phyloP scores from a whole-genome alignment of 2,113 vertebrate species.

The Numida meleagris region DNA sequence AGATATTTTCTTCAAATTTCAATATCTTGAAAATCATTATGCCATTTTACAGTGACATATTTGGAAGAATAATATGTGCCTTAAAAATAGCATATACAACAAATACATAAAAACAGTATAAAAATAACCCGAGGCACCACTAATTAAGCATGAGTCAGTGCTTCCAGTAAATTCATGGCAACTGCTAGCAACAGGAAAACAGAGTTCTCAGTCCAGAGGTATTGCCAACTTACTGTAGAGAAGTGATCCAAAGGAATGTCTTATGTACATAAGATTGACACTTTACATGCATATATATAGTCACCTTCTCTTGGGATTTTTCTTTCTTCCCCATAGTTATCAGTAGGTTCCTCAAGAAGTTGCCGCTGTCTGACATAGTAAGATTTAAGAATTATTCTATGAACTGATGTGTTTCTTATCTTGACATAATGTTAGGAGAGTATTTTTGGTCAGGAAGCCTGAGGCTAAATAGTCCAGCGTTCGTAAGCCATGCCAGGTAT shows the following conservation, averaged over 20 bases:
- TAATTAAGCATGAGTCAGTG: slow-evolving; percentile 24
- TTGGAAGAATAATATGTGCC: background rate
- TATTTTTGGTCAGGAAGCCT: slow-evolving; percentile 25
- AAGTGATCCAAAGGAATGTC: slow-evolving; percentile 12
- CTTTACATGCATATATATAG: background rate
- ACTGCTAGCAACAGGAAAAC: slow-evolving; percentile 29
- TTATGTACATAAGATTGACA: background rate
- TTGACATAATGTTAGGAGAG: background rate
- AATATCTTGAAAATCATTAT: slow-evolving; percentile 10
- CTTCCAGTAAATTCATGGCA: slow-evolving; percentile 56
- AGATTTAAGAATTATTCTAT: slow-evolving; percentile 17
- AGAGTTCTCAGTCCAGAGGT: slow-evolving; percentile 4
- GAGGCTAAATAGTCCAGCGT: slow-evolving; percentile 22
- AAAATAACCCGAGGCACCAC: slow-evolving; percentile 24
- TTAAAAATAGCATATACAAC: slow-evolving; percentile 32
- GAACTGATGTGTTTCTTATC: background rate
- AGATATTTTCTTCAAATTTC: slow-evolving; percentile 9
- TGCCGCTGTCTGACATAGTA: background rate
- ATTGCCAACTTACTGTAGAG: slow-evolving; percentile 32
- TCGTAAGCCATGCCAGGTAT: slow-evolving; percentile 17
- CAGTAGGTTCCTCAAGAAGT: background rate
- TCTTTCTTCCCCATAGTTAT: background rate
- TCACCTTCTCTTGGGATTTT: background rate
- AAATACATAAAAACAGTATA: background rate
- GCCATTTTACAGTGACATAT: background rate